Base-by-base conservation (phyloP, 2,888 invertebrate genomes). In the Odontocolon sp. region DNA sequence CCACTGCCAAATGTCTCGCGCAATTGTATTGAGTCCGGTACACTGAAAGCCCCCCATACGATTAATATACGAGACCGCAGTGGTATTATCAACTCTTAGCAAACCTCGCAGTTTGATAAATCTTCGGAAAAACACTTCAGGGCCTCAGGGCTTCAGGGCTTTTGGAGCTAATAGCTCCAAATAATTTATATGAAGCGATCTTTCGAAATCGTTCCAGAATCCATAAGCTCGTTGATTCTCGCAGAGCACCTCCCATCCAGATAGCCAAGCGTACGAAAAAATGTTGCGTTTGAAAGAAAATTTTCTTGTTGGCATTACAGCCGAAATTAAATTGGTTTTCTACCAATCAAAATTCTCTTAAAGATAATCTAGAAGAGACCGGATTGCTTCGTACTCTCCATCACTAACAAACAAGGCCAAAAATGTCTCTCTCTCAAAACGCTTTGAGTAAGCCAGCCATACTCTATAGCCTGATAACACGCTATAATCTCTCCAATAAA, bases 51-150 rank as follows among this genome's bases (percentile, higher is more conserved):
- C 79, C 1, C 81, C 79, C 79, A 82, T 83, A 6, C 61, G 76
- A 42, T 82, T 84, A 3, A 83, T 40, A n/a, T n/a, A n/a, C n/a
- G n/a, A 21, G 1, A 83, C 64, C 1, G 83, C 80, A 1, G 81
- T 82, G 1, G 74, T 84, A 33, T 83, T 83, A 63, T 83, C 83
- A 1, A 79, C 57, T 38, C 82, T 67, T 31, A 83, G 36, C 0
- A 84, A 8, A 84, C 70, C 31, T 82, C 64, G 42, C 66, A 54
- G 9, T 54, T 14, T 2, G 26, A 61, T 6, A 69, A n/a, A 21
- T 68, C 56, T n/a, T 8, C 18, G 3, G 54, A 16, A 16, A 54
- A 54, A 33, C 54, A 54, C 3, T 6, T 11, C n/a, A 40, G 40
- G 40, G 14, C 40, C 40, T 14, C 11, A 45, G 21, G 11, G 0